These are phyloP conservation scores for Drosophila rufa DNA, from an alignment of 1,140 invertebrate genomes.

Conservation along the genomic window DNA sequence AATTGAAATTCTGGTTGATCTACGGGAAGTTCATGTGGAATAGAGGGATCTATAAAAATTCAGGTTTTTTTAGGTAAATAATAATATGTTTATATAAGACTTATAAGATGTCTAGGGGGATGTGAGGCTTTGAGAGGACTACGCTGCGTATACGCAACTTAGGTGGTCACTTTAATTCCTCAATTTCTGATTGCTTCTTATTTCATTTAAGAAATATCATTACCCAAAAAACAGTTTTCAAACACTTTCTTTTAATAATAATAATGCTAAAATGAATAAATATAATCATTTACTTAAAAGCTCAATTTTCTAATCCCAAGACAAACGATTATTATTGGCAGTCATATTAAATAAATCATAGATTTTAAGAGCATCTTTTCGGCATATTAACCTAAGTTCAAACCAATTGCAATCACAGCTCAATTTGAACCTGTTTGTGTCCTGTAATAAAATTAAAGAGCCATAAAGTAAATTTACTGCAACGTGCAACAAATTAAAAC, in stretches of 20 bases:
- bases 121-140: too few relatives aligned
- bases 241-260: too few relatives aligned
- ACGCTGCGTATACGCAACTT: background rate
- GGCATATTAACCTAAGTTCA: slow-evolving; percentile 37
- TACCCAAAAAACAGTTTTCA: too few relatives aligned
- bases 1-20: background rate
- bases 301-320: background rate
- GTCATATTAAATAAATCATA: slow-evolving; percentile 1
- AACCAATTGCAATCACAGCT: slow-evolving; percentile 40
- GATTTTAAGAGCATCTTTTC: slow-evolving; percentile 19
- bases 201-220: too few relatives aligned
- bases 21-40: background rate
- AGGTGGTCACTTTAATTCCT: too few relatives aligned
- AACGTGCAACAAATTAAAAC: slow-evolving; percentile 84
- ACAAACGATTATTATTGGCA: background rate
- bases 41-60: background rate
- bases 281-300: background rate
- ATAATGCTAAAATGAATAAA: background rate
- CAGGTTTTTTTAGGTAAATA: too few relatives aligned
- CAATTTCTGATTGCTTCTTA: too few relatives aligned
- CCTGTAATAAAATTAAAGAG: slow-evolving; percentile 55
- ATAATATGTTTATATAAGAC: too few relatives aligned
- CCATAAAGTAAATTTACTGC: slow-evolving; percentile 66
- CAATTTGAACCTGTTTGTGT: slow-evolving; percentile 46
- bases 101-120: too few relatives aligned